Conservation (phyloP, 2,888 invertebrate species). For the Cremastinae sp. region DNA sequence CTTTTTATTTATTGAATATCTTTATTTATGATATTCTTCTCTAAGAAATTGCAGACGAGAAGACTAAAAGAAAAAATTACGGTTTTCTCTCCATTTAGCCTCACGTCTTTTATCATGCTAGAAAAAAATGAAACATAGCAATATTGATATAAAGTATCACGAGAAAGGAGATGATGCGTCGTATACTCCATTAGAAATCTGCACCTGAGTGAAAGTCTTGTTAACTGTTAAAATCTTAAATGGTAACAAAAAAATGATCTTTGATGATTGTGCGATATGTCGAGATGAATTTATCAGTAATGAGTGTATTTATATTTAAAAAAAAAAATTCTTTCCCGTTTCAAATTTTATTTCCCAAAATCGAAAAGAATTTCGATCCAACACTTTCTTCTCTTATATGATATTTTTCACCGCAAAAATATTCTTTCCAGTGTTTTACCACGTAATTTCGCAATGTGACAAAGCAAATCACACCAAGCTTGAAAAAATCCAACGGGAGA, state of each 20-base stretch:
- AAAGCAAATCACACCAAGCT: slow-evolving; percentile 13
- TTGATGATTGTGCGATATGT: slow-evolving; percentile 14
- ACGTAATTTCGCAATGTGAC: slow-evolving; percentile 15
- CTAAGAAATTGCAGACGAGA: background rate
- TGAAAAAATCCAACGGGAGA: slow-evolving; percentile 11
- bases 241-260: slow-evolving; percentile 23
- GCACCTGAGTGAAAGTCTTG: slow-evolving; percentile 37
- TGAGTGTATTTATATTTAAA: background rate
- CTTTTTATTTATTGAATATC: too few species aligned
- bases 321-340: background rate
- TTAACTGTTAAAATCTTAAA: slow-evolving; percentile 20
- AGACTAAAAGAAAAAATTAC: background rate
- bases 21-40: too few species aligned
- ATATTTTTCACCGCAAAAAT: slow-evolving; percentile 1
- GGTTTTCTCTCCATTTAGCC: background rate
- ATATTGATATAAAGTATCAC: background rate
- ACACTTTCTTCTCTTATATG: too few species aligned
- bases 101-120: background rate
- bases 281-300: background rate
- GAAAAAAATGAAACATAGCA: slow-evolving; percentile 35
- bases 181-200: slow-evolving; percentile 45
- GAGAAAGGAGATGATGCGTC: slow-evolving; percentile 17
- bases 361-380: background rate
- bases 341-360: background rate
- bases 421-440: slow-evolving; percentile 24